phyloP scores from a whole-genome alignment of 2,888 invertebrate species.

The Sepioteuthis lessoniana region DNA sequence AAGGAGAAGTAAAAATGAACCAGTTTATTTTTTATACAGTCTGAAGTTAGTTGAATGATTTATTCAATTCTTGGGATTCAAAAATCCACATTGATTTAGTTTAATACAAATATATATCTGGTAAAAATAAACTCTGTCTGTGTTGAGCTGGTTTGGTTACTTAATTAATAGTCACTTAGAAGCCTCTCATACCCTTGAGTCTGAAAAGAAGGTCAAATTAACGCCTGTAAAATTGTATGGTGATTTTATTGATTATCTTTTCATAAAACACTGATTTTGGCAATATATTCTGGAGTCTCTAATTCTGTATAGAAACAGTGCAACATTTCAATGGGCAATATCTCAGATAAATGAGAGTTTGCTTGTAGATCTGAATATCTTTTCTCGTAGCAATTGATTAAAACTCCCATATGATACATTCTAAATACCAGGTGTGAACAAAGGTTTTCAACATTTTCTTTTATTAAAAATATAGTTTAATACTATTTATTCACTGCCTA shows the following conservation, averaged over 20 bases:
- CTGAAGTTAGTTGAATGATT: too few species aligned
- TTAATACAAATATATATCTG: too few species aligned
- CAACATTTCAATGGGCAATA: not conserved
- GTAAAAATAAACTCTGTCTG: not conserved
- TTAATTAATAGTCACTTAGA: conserved; percentile 33
- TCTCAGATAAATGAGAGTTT: not conserved
- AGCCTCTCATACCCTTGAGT: conserved; percentile 20
- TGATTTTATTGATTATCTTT: conserved; percentile 33
- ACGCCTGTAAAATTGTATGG: conserved; percentile 23
- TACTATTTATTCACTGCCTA: too few species aligned
- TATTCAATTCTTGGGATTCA: too few species aligned
- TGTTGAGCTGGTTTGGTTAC: not conserved
- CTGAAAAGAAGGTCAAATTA: conserved; percentile 33
- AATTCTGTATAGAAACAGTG: not conserved
- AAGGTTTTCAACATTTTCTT: too few species aligned
- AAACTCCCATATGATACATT: not conserved
- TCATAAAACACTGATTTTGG: conserved; percentile 33
- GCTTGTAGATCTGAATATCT: not conserved
- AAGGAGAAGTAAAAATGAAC: too few species aligned
- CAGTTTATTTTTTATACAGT: too few species aligned
- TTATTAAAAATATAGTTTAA: too few species aligned
- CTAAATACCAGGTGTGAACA: not conserved
- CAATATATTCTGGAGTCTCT: not conserved
- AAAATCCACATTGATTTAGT: too few species aligned
- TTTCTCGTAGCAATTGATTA: not conserved